Base-by-base conservation (phyloP, 1,140 invertebrate species). In the Batillaria attramentaria region DNA sequence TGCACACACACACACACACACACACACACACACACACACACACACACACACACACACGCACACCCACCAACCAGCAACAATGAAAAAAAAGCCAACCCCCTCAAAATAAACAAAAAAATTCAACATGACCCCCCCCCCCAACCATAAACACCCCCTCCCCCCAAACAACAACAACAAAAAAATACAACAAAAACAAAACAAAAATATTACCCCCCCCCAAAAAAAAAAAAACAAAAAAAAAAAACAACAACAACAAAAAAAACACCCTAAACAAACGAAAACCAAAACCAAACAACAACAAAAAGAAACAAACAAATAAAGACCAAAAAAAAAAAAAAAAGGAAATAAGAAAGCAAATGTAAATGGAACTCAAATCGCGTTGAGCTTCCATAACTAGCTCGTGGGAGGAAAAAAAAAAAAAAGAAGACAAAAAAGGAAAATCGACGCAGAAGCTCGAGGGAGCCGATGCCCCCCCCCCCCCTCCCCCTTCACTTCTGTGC, bases 11-110 rank as follows among this genome's bases (percentile, higher is more conserved):
- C 57, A 60, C 57, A 60, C 57, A 60, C 57, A 60, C 57, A 60
- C 24, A 60, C 57, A 60, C 24, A 60, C 24, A 5, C 6, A 6
- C 6, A 4, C 6, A 24, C 66, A 3, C 3, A 37, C 13, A 35
- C 66, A 68, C 13, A 68, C 66, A 68, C 66, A 68, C 66, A 33
- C 66, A 68, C 66, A 37, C 37, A 35, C 31, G 31, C 24, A 68
- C 37, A 37, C 24, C 6, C 31, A 13, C 13, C 18, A 65, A 16
- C 10, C 46, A 50, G 10, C 10, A 10, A 66, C 62, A 66, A 10
- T 13, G 10, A 66, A 10, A 66, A 10, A 66, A 10, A 66, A 10
- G 28, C 33, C n/a, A n/a, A n/a, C n/a, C n/a, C n/a, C n/a, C n/a
- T 24, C 10, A 24, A 50, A 10, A 50, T 10, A 10, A 50, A 50